Evolutionary conservation across 53 echinoderm and acorn worm species (phyloP).

Genomic region (Crossaster papposus): DNA sequence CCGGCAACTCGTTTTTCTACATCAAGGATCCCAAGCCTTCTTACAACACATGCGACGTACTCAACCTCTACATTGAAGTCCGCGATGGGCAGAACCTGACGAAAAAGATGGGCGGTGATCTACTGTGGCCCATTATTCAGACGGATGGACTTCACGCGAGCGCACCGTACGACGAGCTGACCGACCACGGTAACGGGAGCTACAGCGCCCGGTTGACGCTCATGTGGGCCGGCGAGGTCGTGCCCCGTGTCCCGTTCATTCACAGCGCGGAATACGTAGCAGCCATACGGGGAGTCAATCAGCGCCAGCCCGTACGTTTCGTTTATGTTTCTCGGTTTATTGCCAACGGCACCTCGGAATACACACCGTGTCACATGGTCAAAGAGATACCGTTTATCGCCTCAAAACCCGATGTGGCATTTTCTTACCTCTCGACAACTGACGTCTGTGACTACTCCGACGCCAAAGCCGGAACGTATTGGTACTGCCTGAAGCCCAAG

Average conservation of each 20-base stretch:
- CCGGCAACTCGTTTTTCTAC: conserved; percentile 23
- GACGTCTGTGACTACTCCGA: conserved; percentile 61
- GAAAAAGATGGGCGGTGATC: conserved; percentile 60
- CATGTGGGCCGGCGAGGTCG: conserved; percentile 59
- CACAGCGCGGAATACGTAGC: conserved; percentile 60
- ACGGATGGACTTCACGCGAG: conserved; percentile 25
- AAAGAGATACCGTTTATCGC: neutral
- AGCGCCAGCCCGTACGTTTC: conserved; percentile 22
- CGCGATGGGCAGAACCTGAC: conserved; percentile 42
- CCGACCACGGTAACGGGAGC: conserved; percentile 58
- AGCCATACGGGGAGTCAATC: conserved; percentile 43
- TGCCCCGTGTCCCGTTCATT: conserved; percentile 52
- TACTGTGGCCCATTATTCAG: conserved; percentile 46
- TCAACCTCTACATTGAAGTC: conserved; percentile 45
- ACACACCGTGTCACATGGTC: conserved; percentile 35
- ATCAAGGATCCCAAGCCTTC: conserved; percentile 27
- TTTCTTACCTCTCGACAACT: neutral
- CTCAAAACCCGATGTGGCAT: no score
- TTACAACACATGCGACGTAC: conserved; percentile 47
- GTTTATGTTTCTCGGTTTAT: conserved; percentile 45
- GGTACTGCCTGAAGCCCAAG: conserved; percentile 66
- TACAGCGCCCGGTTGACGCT: conserved; percentile 56
- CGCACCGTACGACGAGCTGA: conserved; percentile 32
- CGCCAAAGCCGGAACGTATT: conserved; percentile 48
- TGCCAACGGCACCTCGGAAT: conserved; percentile 29